A percentile compares a stretch with the other conserved stretches of the same genome.
Conservation (phyloP, 2,888 invertebrate species). For the Drosophila multiciliata region DNA sequence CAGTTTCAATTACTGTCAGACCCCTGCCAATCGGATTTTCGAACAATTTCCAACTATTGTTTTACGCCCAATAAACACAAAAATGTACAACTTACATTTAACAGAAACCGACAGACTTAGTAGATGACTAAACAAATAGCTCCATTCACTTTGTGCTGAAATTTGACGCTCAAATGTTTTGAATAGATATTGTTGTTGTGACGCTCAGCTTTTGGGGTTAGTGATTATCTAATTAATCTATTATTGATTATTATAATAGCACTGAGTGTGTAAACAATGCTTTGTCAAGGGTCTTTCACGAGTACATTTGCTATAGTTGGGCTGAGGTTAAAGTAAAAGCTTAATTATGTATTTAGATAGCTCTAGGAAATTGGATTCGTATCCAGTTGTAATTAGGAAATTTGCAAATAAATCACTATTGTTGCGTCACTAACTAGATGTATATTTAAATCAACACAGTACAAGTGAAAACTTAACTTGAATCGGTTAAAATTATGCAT, state of each 20-base stretch:
- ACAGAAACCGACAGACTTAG: background rate
- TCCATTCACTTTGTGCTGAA: background rate
- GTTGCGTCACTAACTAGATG: background rate
- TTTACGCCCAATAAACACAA: background rate
- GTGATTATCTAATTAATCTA: background rate
- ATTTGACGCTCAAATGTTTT: conserved; percentile 1
- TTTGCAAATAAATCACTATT: background rate
- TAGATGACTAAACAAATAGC: background rate
- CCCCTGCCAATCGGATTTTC: conserved; percentile 6
- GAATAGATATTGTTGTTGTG: background rate
- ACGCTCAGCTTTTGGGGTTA: background rate
- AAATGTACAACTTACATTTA: background rate
- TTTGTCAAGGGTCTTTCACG: background rate
- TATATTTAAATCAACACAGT: background rate
- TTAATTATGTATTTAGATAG: background rate
- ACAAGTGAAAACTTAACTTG: background rate
- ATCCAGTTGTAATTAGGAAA: background rate
- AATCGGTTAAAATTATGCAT: background rate
- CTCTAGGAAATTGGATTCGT: background rate
- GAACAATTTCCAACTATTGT: conserved; percentile 8
- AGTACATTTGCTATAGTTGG: background rate
- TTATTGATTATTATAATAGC: background rate
- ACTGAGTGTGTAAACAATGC: background rate
- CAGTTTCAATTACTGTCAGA: conserved; percentile 18
- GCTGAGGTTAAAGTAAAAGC: background rate